Percentiles rank a stretch among this genome's conserved stretches.
phyloP scores from a whole-genome alignment of 2,888 invertebrate genomes.

The Tetragonula carbonaria region DNA sequence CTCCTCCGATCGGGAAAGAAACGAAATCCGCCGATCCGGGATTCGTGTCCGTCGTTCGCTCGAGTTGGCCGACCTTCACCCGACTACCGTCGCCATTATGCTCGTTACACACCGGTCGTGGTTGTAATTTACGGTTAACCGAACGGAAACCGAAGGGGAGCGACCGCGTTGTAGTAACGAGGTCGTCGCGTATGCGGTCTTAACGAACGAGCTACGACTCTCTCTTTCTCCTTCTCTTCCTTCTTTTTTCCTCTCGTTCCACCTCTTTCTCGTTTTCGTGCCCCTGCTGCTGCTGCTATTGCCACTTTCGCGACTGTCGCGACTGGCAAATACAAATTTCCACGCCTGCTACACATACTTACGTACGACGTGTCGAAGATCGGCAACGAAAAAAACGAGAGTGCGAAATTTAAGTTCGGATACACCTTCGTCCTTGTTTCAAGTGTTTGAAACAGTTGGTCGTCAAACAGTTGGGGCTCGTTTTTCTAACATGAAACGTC shows the following conservation, averaged over 20 bases:
- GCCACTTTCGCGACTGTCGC: too few relatives aligned
- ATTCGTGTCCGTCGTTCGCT: slow-evolving; percentile 50
- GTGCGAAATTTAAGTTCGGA: too few relatives aligned
- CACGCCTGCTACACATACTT: too few relatives aligned
- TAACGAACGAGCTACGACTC: slow-evolving; percentile 69
- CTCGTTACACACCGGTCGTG: slow-evolving; percentile 80
- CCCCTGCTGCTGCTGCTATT: too few relatives aligned
- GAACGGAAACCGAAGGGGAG: slow-evolving; percentile 81
- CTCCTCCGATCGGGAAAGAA: slow-evolving; percentile 28
- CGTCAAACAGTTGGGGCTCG: not conserved
- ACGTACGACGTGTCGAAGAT: too few relatives aligned
- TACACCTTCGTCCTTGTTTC: too few relatives aligned
- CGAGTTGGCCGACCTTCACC: slow-evolving; percentile 82
- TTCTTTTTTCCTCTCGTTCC: slow-evolving; percentile 34
- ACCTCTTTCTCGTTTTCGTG: not conserved
- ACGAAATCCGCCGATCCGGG: slow-evolving; percentile 22
- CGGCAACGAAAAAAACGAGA: too few relatives aligned
- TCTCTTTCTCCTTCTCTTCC: slow-evolving; percentile 41
- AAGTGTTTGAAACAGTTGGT: not conserved
- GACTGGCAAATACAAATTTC: too few relatives aligned
- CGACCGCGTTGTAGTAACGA: slow-evolving; percentile 74
- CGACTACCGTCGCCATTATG: slow-evolving; percentile 80
- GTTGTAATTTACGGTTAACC: slow-evolving; percentile 83
- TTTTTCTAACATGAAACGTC: too few relatives aligned
- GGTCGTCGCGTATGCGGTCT: slow-evolving; percentile 70